Percentiles rank a stretch among this genome's conserved stretches.
Evolutionary conservation across 23 tunicate species (phyloP).

Genomic region (Phallusia fumigata): DNA sequence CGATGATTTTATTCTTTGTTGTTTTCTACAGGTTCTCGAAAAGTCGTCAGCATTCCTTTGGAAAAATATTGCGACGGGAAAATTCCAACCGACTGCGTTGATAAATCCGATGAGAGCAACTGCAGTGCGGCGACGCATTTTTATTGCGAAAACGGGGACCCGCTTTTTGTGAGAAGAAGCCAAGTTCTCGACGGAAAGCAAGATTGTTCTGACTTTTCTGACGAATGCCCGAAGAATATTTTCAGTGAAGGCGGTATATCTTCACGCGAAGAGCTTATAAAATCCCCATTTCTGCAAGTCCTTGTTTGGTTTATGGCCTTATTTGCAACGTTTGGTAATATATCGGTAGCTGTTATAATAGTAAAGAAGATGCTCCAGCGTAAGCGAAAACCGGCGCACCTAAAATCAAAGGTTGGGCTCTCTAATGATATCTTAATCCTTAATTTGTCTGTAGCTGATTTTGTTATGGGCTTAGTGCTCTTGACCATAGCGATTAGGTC

Average conservation of each 20-base stretch:
- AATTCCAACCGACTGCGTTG: slow-evolving; percentile 27
- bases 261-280: slow-evolving; percentile 34
- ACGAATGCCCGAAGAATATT: slow-evolving; percentile 39
- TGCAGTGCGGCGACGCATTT: slow-evolving; percentile 36
- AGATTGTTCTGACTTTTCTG: slow-evolving; percentile 42
- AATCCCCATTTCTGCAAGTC: not conserved
- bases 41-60: slow-evolving; percentile 23
- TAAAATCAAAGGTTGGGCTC: not conserved
- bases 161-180: slow-evolving; percentile 28
- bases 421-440: slow-evolving; percentile 11
- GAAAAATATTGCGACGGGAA: slow-evolving; percentile 26
- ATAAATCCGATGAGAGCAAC: slow-evolving; percentile 36
- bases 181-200: slow-evolving; percentile 39
- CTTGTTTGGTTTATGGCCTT: slow-evolving; percentile 41
- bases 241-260: slow-evolving; percentile 31
- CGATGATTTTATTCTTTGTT: too few species aligned
- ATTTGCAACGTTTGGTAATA: slow-evolving; percentile 25
- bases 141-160: slow-evolving; percentile 40
- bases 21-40: not conserved
- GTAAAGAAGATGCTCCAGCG: not conserved
- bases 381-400: not conserved
- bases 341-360: not conserved
- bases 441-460: slow-evolving; percentile 52
- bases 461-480: slow-evolving; percentile 50
- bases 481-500: slow-evolving; percentile 24